Conservation (phyloP, 2,888 invertebrate genomes). For the Heliothis peltigera region DNA sequence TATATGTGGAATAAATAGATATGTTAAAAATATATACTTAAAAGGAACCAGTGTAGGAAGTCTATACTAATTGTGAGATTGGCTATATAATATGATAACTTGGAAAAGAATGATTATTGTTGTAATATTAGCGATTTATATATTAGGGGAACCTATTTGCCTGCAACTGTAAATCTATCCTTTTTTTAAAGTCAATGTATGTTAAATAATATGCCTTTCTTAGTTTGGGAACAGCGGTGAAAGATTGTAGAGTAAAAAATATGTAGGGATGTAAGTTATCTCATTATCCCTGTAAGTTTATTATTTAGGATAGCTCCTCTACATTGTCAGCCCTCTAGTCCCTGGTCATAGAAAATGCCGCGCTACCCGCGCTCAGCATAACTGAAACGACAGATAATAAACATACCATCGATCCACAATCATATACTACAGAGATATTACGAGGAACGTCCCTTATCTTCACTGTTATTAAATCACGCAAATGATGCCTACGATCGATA, state of each 20-base stretch:
- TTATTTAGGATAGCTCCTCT: too few species aligned
- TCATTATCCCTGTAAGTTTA: too few species aligned
- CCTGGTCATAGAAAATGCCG: too few species aligned
- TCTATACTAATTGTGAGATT: conserved; percentile 11
- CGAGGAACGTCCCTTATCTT: too few species aligned
- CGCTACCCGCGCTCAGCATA: too few species aligned
- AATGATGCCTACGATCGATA: conserved; percentile 7
- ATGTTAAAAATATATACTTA: conserved; percentile 19
- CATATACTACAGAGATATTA: too few species aligned
- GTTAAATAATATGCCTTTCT: conserved; percentile 7
- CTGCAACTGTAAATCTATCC: conserved; percentile 16
- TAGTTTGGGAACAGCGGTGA: not conserved
- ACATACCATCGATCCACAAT: too few species aligned
- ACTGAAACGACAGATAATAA: too few species aligned
- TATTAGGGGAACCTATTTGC: conserved; percentile 32
- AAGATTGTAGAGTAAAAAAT: not conserved
- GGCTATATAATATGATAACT: not conserved
- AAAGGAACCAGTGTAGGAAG: conserved; percentile 11
- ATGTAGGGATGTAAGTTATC: too few species aligned
- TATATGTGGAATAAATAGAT: conserved; percentile 56
- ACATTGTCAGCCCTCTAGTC: too few species aligned
- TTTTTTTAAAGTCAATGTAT: conserved; percentile 1
- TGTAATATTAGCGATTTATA: conserved; percentile 14
- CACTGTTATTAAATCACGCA: not conserved
- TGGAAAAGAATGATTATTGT: conserved; percentile 14